Base-by-base conservation (phyloP, 2,888 invertebrate species). In the Phortica magna region DNA sequence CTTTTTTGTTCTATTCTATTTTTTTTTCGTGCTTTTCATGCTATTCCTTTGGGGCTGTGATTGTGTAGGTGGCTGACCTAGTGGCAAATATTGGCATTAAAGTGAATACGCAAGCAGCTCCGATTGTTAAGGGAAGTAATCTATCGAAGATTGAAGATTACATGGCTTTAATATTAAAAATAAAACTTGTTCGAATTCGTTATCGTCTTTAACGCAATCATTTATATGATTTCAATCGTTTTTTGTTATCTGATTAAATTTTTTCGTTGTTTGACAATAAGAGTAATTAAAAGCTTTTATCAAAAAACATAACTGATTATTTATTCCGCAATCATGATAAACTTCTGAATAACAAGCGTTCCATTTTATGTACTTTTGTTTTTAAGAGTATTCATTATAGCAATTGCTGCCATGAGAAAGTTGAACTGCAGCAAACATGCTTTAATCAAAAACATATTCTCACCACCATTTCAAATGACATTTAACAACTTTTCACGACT, bases 1-100 rank as follows among this genome's bases (percentile, higher is more conserved):
- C 31, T 19, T 64, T 64, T 64, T 64, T 7, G 39, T 39, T 64
- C 31, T 64, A 31, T 64, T 59, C 7, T 10, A n/a, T 59, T 59
- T 59, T 14, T 19, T 7, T 59, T 59, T 5, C 10, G 22, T 19
- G 19, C 22, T 31, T 48, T 48, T 48, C 14, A 14, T 48, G 48
- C 48, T 48, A 1, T 48, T 48, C 48, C 48, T 48, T 48, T 61
- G 70, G 14, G 48, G 7, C 39, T 65, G 22, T 65, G 39, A 19
- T 7, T 65, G 39, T 64, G 7, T 55, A 39, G 71, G 71, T 57
- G 22, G 71, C 57, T 71, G 71, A 71, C 71, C 71, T 55, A 71
- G 71, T 71, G 71, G 71, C 55, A 71, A 53, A 71, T 71, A 55
- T 64, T 31, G 43, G 17, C 65, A 53, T 22, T 59, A 64, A 59